Conservation (phyloP, 2,888 invertebrate genomes). For the Dicyrtomina minuta region DNA sequence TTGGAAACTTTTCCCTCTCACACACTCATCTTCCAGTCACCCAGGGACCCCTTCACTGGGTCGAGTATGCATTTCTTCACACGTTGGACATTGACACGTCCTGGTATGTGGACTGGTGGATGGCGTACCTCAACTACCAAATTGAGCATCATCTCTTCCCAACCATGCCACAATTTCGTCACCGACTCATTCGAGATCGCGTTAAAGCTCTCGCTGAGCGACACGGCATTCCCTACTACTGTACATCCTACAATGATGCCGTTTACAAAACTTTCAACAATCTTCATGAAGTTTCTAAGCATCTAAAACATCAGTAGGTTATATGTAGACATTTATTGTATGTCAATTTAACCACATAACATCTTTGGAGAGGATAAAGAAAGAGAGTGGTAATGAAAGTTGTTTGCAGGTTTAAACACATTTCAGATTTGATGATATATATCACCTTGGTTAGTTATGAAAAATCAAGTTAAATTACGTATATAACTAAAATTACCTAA, state of each 20-base stretch:
- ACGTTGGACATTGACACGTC: conserved; percentile 39
- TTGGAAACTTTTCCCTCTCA: conserved; percentile 51
- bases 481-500: too few species aligned
- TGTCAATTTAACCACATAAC: too few species aligned
- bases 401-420: too few species aligned
- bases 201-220: conserved; percentile 48
- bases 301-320: conserved; percentile 39
- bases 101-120: conserved; percentile 39
- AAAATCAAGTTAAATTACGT: too few species aligned
- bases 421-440: too few species aligned
- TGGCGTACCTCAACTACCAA: conserved; percentile 45
- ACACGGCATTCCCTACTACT: conserved; percentile 47
- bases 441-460: too few species aligned
- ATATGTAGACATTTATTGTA: too few species aligned
- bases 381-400: too few species aligned
- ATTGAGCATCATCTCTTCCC: conserved; percentile 48
- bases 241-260: conserved; percentile 44
- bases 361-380: too few species aligned
- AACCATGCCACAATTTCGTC: conserved; percentile 53
- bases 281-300: conserved; percentile 47
- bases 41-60: conserved; percentile 39
- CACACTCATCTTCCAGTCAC: conserved; percentile 51
- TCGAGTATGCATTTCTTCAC: conserved; percentile 42
- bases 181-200: conserved; percentile 41
- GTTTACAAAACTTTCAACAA: conserved; percentile 45